These are phyloP conservation scores for Drosophila ambigua DNA, from an alignment of 1,140 invertebrate species.

Conservation along the genomic window DNA sequence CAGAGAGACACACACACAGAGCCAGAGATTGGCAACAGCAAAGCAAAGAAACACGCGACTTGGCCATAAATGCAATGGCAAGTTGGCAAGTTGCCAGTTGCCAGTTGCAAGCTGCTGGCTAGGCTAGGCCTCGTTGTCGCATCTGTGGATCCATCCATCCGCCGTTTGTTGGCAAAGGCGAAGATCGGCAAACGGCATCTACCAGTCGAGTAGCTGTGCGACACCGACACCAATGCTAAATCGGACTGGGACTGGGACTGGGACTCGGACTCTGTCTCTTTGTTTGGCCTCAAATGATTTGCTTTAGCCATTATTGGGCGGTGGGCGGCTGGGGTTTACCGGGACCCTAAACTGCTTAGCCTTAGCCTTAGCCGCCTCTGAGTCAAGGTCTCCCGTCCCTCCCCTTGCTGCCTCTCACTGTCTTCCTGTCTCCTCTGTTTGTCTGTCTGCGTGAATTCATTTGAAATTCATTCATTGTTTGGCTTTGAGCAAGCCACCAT, in stretches of 20 bases:
- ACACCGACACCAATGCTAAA: constrained; percentile 18
- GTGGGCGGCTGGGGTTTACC: too few relatives aligned
- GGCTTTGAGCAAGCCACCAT: constrained; percentile 7
- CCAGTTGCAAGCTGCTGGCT: constrained; percentile 22
- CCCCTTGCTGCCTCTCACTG: background rate
- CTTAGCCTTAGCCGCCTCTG: background rate
- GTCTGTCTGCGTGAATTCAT: constrained; percentile 18
- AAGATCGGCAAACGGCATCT: constrained; percentile 23
- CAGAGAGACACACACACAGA: constrained; percentile 21
- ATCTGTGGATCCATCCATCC: constrained; percentile 5
- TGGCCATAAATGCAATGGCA: constrained; percentile 76
- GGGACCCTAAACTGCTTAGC: constrained; percentile 21
- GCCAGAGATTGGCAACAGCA: constrained; percentile 38
- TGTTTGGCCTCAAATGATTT: constrained; percentile 66
- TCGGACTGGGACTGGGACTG: background rate
- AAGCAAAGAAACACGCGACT: constrained; percentile 67
- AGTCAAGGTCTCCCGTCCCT: constrained; percentile 20
- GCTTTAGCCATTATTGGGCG: constrained; percentile 29
- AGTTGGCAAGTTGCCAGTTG: constrained; percentile 48
- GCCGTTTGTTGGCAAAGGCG: constrained; percentile 30
- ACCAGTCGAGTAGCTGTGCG: constrained; percentile 8
- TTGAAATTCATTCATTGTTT: constrained; percentile 62
- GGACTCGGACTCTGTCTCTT: background rate
- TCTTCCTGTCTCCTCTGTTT: background rate
- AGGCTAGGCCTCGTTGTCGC: constrained; percentile 16